Evolutionary conservation across 1,140 invertebrate genomes (phyloP).

Genomic region (Nomia melanderi): DNA sequence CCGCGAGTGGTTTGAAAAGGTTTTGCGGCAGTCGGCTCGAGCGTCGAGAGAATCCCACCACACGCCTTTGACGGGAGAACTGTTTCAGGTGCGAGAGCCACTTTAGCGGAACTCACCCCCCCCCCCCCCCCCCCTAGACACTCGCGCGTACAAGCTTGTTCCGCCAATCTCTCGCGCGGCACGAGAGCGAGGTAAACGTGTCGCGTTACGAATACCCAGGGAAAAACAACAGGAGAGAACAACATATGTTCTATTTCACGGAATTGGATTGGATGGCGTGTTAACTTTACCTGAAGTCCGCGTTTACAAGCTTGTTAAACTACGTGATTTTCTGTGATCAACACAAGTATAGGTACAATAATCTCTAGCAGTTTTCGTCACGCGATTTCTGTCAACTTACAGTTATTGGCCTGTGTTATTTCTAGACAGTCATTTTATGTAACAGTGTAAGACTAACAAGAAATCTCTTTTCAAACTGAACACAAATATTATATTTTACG

Average conservation of each 20-base stretch:
- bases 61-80: slow-evolving; percentile 8
- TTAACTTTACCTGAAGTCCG: not conserved
- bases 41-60: slow-evolving; percentile 8
- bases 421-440: no score
- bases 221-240: no score
- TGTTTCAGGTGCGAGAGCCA: slow-evolving; percentile 21
- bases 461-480: no score
- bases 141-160: not conserved
- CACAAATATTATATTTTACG: no score
- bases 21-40: not conserved
- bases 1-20: not conserved
- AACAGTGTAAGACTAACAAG: no score
- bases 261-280: not conserved
- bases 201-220: no score
- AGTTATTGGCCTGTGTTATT: no score
- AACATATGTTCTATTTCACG: not conserved
- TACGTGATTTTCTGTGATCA: no score
- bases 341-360: no score
- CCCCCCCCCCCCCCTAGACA: not conserved
- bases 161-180: not conserved
- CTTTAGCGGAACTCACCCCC: slow-evolving; percentile 1
- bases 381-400: no score
- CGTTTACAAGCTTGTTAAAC: no score
- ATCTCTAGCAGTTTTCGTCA: no score
- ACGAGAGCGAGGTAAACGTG: not conserved